Evolutionary conservation across 2,888 invertebrate genomes (phyloP).

Genomic region (Troglohyphantes excavatus): DNA sequence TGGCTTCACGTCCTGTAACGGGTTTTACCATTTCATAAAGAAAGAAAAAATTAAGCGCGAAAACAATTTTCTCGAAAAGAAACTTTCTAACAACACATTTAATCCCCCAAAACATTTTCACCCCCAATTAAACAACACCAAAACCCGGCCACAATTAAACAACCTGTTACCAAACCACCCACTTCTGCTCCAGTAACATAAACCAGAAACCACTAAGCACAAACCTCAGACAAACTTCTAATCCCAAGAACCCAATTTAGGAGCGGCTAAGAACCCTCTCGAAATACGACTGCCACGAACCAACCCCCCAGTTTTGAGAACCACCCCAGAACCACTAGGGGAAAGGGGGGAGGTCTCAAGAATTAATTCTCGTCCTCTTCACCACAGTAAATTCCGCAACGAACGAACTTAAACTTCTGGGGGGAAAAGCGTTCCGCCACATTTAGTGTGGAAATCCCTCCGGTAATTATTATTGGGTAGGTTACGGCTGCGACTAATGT

Average conservation of each 20-base stretch:
- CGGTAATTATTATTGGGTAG: conserved; percentile 42
- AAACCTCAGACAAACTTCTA: background rate
- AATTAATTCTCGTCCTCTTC: conserved; percentile 30
- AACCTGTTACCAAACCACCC: background rate
- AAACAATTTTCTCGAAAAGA: too few relatives aligned
- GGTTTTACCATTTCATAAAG: too few relatives aligned
- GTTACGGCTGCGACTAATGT: conserved; percentile 53
- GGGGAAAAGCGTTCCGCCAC: conserved; percentile 50
- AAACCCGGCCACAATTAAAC: background rate
- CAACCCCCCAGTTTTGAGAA: background rate
- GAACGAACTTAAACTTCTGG: conserved; percentile 35
- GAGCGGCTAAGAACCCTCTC: background rate
- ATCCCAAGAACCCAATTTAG: conserved; percentile 28
- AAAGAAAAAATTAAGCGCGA: too few relatives aligned
- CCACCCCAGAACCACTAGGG: too few relatives aligned
- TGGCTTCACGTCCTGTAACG: too few relatives aligned
- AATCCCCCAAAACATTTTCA: background rate
- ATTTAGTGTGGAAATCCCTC: conserved; percentile 59
- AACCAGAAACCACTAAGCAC: background rate
- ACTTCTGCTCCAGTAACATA: background rate
- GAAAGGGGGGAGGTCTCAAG: background rate
- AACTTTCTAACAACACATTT: background rate
- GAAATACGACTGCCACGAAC: background rate
- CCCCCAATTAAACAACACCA: background rate
- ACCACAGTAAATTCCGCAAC: conserved; percentile 41